phyloP scores from a whole-genome alignment of 2,797 vertebrate genomes.

The Phaenicophaeus curvirostris region DNA sequence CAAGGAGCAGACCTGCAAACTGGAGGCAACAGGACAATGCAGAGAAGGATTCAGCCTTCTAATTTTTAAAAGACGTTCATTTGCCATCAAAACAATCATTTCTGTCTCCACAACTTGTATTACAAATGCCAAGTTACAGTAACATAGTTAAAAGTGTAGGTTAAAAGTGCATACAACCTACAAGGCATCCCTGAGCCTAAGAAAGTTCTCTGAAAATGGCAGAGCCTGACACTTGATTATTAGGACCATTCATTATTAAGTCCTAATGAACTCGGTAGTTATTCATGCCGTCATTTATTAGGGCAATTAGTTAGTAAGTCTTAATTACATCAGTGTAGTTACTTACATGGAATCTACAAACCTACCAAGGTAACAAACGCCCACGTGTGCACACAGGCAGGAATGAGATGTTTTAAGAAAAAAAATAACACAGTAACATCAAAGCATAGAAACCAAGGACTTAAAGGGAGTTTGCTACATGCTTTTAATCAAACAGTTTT shows the following conservation, averaged over 20 bases:
- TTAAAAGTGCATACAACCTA: background rate
- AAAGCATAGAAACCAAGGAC: background rate
- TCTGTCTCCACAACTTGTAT: background rate
- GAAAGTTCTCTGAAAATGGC: background rate
- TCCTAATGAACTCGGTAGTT: background rate
- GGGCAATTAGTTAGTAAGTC: background rate
- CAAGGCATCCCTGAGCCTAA: background rate
- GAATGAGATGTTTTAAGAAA: background rate
- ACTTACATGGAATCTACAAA: background rate
- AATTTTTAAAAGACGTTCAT: accelerated
- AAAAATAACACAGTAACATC: background rate
- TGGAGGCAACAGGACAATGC: background rate
- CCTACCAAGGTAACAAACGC: background rate
- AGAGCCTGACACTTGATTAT: background rate
- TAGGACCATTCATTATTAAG: background rate
- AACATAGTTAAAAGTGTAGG: accelerated
- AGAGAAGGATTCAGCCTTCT: background rate
- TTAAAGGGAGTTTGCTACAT: background rate
- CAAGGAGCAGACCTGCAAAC: background rate
- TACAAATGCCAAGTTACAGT: accelerated
- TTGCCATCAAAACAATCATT: background rate
- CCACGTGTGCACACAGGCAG: accelerated
- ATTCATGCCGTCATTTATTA: background rate
- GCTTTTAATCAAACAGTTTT: background rate
- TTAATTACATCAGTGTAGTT: background rate